Evolutionary conservation across 1,140 invertebrate species (phyloP), one percentile per base, ranked within the genome.

Genomic region (Goniozus legneri): DNA sequence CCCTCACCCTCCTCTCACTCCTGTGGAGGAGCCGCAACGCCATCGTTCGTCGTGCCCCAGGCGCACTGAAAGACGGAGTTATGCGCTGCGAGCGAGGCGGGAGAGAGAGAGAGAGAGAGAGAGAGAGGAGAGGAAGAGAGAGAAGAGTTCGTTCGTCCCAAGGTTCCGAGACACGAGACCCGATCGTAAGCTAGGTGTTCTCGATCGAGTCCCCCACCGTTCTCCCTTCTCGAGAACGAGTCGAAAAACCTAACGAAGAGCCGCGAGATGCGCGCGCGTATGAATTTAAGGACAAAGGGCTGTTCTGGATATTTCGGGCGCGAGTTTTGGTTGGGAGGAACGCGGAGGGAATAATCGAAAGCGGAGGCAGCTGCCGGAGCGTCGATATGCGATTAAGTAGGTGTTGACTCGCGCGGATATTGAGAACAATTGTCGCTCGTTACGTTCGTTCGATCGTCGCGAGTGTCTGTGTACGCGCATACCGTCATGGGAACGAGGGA

Each of bases 101-200:
- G 24, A 27, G 24, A 27, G 24, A 27, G 24, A 27, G 24, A 27
- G 24, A 27, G 24, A 27, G 24, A 27, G 32, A 21, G 38, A 35
- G 37, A 40, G 31, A 39, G 42, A 37, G 49, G 14, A 37, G 40
- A 27, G 49, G 18, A 38, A 30, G 40, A 20, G 13, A 21, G 32
- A 15, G 34, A 49, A 41, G 50, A 49, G 50, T 42, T 34, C 36
- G 50, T 51, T 51, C 49, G 44, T 52, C 32, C 34, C 45, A 52
- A 48, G 50, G 45, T 52, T 51, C 49, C 44, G 24, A 7, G 6
- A 7, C 12, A 27, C 24, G 24, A 27, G 6, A 27, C 6, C 24
- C 12, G 24, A 12, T 27, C 12, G 24, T 12, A n/a, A 27, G 24
- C 12, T 7, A 27, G 12, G 24, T 27, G 6, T 33, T 33, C 32